Percentiles rank a stretch among this genome's conserved stretches.
Evolutionary conservation across 2,888 invertebrate species (phyloP).

Genomic region (Sesia apiformis): DNA sequence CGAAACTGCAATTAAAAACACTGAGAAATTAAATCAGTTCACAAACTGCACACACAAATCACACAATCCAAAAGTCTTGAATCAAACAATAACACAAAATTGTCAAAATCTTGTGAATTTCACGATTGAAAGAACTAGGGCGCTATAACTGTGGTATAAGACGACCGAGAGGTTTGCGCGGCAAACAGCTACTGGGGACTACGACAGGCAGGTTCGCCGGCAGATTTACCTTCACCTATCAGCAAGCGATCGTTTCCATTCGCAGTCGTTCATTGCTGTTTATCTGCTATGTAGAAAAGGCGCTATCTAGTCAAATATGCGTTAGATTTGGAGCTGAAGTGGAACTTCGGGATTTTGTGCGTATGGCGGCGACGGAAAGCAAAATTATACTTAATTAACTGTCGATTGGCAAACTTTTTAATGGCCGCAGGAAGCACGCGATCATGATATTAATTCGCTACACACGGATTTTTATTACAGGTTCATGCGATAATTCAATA

Average conservation of each 20-base stretch:
- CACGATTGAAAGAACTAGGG: no score
- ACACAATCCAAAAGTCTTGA: neutral
- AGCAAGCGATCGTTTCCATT: slow-evolving; percentile 1
- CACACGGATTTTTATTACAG: neutral
- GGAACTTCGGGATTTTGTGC: neutral
- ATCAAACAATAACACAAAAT: no score
- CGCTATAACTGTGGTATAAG: no score
- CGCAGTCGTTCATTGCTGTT: neutral
- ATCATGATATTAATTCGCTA: slow-evolving; percentile 13
- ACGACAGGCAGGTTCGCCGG: slow-evolving; percentile 14
- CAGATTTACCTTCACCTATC: slow-evolving; percentile 7
- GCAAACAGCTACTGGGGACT: slow-evolving; percentile 44
- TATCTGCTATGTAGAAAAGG: neutral
- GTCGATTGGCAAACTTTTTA: slow-evolving; percentile 25
- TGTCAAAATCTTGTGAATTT: no score
- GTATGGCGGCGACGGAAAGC: slow-evolving; percentile 7
- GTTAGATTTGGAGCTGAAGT: neutral
- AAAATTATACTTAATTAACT: slow-evolving; percentile 18
- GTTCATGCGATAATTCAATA: no score
- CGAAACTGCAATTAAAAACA: slow-evolving; percentile 10
- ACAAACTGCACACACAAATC: neutral
- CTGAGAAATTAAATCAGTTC: neutral
- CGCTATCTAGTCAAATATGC: neutral
- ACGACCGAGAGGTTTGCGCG: slow-evolving; percentile 36
- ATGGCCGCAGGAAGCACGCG: slow-evolving; percentile 22